Conservation (phyloP, 2,888 invertebrate genomes). For the Erannis defoliaria region DNA sequence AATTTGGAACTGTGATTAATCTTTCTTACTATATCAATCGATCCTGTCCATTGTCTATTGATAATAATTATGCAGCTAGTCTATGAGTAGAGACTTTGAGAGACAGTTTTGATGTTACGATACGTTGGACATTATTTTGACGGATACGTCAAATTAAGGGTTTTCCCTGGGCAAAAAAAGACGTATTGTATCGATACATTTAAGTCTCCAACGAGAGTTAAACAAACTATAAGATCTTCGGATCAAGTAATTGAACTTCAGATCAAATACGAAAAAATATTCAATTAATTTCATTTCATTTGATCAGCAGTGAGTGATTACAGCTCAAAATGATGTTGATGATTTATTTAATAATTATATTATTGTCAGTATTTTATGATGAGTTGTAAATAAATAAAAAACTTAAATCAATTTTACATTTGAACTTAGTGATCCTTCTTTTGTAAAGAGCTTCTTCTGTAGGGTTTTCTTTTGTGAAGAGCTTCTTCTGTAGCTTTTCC, state of each 20-base stretch:
- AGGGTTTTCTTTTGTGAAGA: too few species aligned
- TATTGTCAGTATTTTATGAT: too few species aligned
- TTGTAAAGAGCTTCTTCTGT: too few species aligned
- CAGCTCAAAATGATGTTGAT: too few species aligned
- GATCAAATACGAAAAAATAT: background rate
- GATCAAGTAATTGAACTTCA: background rate
- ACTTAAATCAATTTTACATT: too few species aligned
- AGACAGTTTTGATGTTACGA: constrained; percentile 36
- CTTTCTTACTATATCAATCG: constrained; percentile 12
- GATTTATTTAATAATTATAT: too few species aligned
- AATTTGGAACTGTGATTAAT: constrained; percentile 4
- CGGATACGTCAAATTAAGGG: constrained; percentile 35
- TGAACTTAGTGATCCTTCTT: too few species aligned
- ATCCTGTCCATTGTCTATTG: background rate
- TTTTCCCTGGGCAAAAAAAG: constrained; percentile 44
- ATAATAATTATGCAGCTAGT: constrained; percentile 1
- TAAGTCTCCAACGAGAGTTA: constrained; percentile 25
- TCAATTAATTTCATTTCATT: background rate
- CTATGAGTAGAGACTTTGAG: constrained; percentile 14
- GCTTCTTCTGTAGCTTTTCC: too few species aligned
- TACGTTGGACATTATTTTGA: constrained; percentile 41
- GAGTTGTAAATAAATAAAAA: too few species aligned
- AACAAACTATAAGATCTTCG: too few species aligned
- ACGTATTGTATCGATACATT: constrained; percentile 41
- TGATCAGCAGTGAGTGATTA: too few species aligned